A percentile compares a stretch with the other conserved stretches of the same genome.
Evolutionary conservation across 2,888 invertebrate species (phyloP).

Genomic region (Galeopsomyia nigrocyanea): DNA sequence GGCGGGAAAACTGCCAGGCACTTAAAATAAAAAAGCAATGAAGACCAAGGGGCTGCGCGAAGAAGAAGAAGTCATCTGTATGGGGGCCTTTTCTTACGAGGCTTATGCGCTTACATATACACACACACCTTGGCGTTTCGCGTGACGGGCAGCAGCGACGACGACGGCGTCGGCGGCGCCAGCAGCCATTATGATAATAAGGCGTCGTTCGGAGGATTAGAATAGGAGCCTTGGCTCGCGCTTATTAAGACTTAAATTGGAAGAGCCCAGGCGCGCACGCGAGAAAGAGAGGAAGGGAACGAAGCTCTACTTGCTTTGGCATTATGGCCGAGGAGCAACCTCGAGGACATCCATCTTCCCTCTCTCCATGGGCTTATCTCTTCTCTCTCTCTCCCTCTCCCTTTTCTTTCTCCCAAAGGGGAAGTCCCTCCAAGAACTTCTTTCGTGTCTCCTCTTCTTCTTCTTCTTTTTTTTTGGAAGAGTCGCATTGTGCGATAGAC

Average conservation of each 20-base stretch:
- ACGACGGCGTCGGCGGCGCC: neutral
- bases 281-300: conserved; percentile 15
- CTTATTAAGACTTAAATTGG: conserved; percentile 67
- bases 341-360: conserved; percentile 68
- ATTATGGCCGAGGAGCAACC: conserved; percentile 68
- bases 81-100: conserved; percentile 26
- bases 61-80: conserved; percentile 40
- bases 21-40: conserved; percentile 42
- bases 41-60: conserved; percentile 23
- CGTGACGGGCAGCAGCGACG: conserved; percentile 18
- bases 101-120: conserved; percentile 26
- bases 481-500: conserved; percentile 35
- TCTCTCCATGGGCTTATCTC: conserved; percentile 58
- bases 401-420: conserved; percentile 51
- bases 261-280: conserved; percentile 49
- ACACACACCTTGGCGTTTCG: conserved; percentile 7
- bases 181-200: conserved; percentile 56
- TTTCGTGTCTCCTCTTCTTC: neutral
- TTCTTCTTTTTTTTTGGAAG: conserved; percentile 32
- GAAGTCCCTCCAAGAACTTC: conserved; percentile 55
- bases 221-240: conserved; percentile 54
- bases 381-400: conserved; percentile 54
- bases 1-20: conserved; percentile 1
- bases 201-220: conserved; percentile 59
- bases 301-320: conserved; percentile 62